phyloP scores from a whole-genome alignment of 2,797 vertebrate species.

The Characodon lateralis region DNA sequence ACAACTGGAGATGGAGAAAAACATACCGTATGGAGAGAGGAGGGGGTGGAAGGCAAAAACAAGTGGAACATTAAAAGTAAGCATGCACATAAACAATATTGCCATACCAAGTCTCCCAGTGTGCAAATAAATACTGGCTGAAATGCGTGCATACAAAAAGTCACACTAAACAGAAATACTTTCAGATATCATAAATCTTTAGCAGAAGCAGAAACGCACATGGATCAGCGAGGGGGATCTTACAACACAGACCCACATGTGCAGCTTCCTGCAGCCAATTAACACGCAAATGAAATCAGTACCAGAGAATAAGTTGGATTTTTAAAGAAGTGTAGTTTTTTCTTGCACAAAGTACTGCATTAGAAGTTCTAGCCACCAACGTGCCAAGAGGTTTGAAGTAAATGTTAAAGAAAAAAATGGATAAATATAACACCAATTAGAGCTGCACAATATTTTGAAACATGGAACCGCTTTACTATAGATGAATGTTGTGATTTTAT shows the following conservation, averaged over 20 bases:
- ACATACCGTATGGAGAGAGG: not conserved
- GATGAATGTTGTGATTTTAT: no score
- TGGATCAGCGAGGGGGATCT: conserved; percentile 8
- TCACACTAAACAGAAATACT: conserved; percentile 22
- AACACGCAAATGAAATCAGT: not conserved
- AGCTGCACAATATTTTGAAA: no score
- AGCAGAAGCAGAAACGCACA: conserved; percentile 37
- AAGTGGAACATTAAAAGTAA: conserved; percentile 12
- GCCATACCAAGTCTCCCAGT: conserved; percentile 22
- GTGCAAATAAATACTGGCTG: conserved; percentile 29
- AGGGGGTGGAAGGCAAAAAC: conserved; percentile 2
- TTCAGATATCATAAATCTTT: conserved; percentile 34
- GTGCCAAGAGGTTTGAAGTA: not conserved
- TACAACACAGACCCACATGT: not conserved
- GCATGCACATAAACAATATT: conserved; percentile 11
- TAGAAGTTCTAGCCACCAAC: not conserved
- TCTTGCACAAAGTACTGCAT: not conserved
- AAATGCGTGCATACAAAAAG: not conserved
- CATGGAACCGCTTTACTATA: no score
- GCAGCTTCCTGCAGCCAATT: not conserved
- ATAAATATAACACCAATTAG: not conserved
- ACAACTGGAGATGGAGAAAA: not conserved
- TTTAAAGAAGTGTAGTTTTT: not conserved
- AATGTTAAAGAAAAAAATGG: not conserved
- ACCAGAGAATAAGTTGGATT: not conserved